Evolutionary conservation across 2,888 invertebrate species (phyloP).

Genomic region (Hirtodrosophila alboralis): DNA sequence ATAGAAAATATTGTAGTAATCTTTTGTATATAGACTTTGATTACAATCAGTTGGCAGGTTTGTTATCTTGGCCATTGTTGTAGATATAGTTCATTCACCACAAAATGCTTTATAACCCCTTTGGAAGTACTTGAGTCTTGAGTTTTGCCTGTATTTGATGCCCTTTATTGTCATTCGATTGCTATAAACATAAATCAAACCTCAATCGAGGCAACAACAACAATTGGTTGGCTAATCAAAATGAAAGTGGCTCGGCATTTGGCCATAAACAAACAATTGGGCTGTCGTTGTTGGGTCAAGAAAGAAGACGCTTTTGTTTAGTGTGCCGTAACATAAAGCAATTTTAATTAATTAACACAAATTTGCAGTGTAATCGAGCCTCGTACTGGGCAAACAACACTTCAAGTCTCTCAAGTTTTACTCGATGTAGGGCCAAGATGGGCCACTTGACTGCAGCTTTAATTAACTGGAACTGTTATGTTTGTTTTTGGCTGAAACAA

Average conservation of each 20-base stretch:
- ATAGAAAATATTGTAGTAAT: too few species aligned
- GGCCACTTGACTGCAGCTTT: constrained; percentile 76
- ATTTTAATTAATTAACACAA: constrained; percentile 79
- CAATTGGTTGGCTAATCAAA: constrained; percentile 30
- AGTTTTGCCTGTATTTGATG: constrained; percentile 37
- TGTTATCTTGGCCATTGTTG: constrained; percentile 9
- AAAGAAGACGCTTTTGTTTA: constrained; percentile 39
- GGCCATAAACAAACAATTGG: constrained; percentile 28
- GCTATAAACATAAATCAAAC: constrained; percentile 4
- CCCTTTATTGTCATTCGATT: constrained; percentile 4
- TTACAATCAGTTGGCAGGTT: constrained; percentile 1
- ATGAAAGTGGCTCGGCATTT: constrained; percentile 16
- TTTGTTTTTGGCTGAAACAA: constrained; percentile 61
- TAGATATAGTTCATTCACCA: constrained; percentile 34
- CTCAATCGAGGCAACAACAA: constrained; percentile 7
- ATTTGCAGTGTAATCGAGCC: constrained; percentile 73
- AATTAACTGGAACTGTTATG: constrained; percentile 78
- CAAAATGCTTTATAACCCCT: constrained; percentile 7
- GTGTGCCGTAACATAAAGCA: constrained; percentile 28
- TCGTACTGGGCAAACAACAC: constrained; percentile 39
- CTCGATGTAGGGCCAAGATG: constrained; percentile 20
- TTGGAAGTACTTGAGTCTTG: constrained; percentile 5
- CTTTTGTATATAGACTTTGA: not conserved
- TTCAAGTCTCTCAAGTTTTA: constrained; percentile 18
- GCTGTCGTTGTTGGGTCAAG: not conserved